Percentiles rank a stretch among this genome's conserved stretches.
Evolutionary conservation across 2,113 vertebrate species (phyloP).

Genomic region (Copsychus sechellarum): DNA sequence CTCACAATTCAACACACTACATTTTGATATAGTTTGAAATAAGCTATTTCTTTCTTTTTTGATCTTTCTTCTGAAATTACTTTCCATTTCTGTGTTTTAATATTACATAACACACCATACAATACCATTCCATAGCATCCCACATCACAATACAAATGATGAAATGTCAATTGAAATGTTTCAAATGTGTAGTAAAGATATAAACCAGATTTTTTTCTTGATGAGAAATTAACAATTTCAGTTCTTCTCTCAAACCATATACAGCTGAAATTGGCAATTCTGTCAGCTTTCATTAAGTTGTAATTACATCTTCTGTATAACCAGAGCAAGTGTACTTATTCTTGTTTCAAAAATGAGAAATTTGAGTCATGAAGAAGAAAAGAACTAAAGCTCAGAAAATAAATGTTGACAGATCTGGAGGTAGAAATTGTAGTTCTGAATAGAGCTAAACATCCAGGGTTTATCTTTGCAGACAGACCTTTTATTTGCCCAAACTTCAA

Average conservation of each 20-base stretch:
- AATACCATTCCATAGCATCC: background rate
- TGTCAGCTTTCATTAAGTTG: slow-evolving; percentile 33
- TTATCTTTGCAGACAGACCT: background rate
- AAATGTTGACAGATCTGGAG: background rate
- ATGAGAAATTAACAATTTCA: slow-evolving; percentile 52
- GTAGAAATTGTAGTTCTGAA: background rate
- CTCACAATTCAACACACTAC: background rate
- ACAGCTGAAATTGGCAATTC: slow-evolving; percentile 24
- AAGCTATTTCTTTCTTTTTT: background rate
- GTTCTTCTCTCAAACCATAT: slow-evolving; percentile 9
- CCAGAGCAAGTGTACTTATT: background rate
- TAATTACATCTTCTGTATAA: slow-evolving; percentile 31
- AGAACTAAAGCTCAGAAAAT: background rate
- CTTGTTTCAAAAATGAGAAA: background rate
- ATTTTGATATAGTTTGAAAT: slow-evolving; percentile 1
- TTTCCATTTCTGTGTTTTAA: slow-evolving; percentile 37
- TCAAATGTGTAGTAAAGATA: background rate
- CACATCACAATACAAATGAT: slow-evolving; percentile 5
- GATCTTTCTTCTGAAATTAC: slow-evolving; percentile 24
- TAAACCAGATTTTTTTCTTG: background rate
- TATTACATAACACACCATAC: background rate
- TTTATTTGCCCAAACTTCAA: background rate
- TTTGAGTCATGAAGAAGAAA: background rate
- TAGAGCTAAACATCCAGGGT: background rate
- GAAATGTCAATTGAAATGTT: slow-evolving; percentile 47